A percentile compares a stretch with the other conserved stretches of the same genome.
Evolutionary conservation across 2,888 invertebrate species (phyloP).

Genomic region (Caenorhabditis sulstoni): DNA sequence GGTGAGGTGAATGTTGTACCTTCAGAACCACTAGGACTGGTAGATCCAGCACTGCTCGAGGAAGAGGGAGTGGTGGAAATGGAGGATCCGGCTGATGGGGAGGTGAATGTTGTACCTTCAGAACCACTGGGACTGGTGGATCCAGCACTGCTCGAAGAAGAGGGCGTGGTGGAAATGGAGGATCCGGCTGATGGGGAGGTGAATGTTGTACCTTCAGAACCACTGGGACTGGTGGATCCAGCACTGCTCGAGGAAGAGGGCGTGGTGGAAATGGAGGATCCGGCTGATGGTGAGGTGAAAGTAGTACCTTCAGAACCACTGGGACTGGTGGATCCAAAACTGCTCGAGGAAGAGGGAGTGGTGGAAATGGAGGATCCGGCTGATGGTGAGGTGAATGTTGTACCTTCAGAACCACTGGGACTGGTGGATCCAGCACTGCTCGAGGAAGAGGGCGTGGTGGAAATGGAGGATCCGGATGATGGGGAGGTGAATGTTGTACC

Average conservation of each 20-base stretch:
- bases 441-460: neutral
- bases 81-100: neutral
- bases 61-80: neutral
- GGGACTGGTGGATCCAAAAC: neutral
- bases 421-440: neutral
- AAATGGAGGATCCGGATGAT: neutral
- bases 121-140: neutral
- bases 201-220: neutral
- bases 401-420: neutral
- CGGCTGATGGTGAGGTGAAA: neutral
- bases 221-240: neutral
- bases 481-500: slow-evolving; percentile 5
- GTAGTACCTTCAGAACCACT: neutral
- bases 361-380: neutral
- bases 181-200: neutral
- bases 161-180: neutral
- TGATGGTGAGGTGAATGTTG: neutral
- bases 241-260: neutral
- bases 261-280: neutral
- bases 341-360: neutral
- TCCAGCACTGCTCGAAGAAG: neutral
- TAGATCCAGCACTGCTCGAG: neutral
- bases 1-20: neutral
- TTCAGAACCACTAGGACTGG: neutral
- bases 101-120: neutral